These are phyloP conservation scores for Tortricodes alternella DNA, from an alignment of 2,888 invertebrate species.

Conservation along the genomic window DNA sequence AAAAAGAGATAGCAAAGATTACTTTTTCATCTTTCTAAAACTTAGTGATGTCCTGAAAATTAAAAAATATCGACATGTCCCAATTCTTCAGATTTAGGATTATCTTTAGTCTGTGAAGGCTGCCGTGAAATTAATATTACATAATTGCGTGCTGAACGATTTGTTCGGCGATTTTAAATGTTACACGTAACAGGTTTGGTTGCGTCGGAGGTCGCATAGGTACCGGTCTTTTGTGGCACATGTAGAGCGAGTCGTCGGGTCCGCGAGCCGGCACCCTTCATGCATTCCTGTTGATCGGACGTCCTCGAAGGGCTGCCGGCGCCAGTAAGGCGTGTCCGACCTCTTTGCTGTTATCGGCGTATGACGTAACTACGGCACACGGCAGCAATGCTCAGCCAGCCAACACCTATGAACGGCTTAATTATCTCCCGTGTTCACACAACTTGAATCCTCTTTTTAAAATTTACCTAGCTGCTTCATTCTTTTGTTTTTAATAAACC, in stretches of 20 bases:
- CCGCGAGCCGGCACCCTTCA: constrained; percentile 59
- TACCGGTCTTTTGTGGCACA: constrained; percentile 77
- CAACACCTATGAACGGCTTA: constrained; percentile 43
- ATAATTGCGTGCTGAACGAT: constrained; percentile 51
- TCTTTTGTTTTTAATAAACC: constrained; percentile 39
- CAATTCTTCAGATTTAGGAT: constrained; percentile 13
- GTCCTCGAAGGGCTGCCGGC: constrained; percentile 71
- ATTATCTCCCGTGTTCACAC: constrained; percentile 24
- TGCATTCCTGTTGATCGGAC: constrained; percentile 66
- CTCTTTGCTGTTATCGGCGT: constrained; percentile 65
- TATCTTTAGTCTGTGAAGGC: constrained; percentile 25
- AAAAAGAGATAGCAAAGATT: constrained; percentile 65
- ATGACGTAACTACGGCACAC: constrained; percentile 72
- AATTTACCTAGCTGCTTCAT: neutral
- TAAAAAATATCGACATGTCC: constrained; percentile 22
- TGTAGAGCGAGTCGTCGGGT: constrained; percentile 67
- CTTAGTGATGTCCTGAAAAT: constrained; percentile 54
- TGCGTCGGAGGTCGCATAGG: constrained; percentile 72
- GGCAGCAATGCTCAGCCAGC: constrained; percentile 41
- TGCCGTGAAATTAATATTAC: constrained; percentile 43
- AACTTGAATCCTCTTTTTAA: constrained; percentile 4
- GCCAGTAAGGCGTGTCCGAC: constrained; percentile 76
- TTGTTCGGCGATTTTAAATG: constrained; percentile 59
- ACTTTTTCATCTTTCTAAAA: constrained; percentile 55
- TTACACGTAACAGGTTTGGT: constrained; percentile 79